These are phyloP conservation scores for Eupleurogrammus muticus DNA, from an alignment of 2,797 vertebrate genomes.

Conservation along the genomic window DNA sequence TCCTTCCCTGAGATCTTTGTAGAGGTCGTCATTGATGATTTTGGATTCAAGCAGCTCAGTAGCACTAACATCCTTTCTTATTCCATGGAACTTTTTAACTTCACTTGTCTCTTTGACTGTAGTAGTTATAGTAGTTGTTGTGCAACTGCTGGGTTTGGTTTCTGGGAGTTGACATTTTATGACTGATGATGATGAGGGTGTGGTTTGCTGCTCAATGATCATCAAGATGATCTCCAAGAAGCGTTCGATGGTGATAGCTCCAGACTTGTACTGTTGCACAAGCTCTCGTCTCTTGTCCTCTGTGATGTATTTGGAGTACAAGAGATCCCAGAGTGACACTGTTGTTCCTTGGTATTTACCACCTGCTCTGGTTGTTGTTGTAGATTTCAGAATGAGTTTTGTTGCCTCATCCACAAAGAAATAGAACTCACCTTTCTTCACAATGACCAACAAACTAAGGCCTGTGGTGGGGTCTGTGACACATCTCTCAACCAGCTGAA, in stretches of 20 bases:
- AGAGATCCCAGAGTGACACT: slow-evolving; percentile 82
- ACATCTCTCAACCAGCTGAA: slow-evolving; percentile 20
- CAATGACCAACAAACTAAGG: slow-evolving; percentile 64
- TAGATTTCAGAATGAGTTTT: not conserved
- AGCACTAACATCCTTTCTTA: slow-evolving; percentile 41
- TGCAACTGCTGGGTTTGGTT: not conserved
- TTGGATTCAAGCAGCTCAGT: slow-evolving; percentile 73
- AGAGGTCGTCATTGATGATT: not conserved
- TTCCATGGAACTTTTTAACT: slow-evolving; percentile 52
- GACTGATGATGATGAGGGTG: not conserved
- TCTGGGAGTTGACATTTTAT: not conserved
- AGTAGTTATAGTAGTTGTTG: not conserved
- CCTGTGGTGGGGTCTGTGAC: slow-evolving; percentile 67
- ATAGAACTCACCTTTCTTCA: slow-evolving; percentile 81
- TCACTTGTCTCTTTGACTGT: not conserved
- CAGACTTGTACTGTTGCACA: slow-evolving; percentile 73
- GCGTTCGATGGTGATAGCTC: slow-evolving; percentile 61
- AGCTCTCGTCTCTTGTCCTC: slow-evolving; percentile 80
- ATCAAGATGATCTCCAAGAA: slow-evolving; percentile 64
- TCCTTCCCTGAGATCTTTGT: not conserved
- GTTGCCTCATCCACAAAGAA: slow-evolving; percentile 75
- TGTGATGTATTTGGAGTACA: slow-evolving; percentile 84
- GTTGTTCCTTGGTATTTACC: slow-evolving; percentile 65
- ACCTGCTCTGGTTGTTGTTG: not conserved
- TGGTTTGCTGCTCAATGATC: not conserved